phyloP scores from a whole-genome alignment of 53 echinoderm and acorn worm species.

The Echinometra lucunter region DNA sequence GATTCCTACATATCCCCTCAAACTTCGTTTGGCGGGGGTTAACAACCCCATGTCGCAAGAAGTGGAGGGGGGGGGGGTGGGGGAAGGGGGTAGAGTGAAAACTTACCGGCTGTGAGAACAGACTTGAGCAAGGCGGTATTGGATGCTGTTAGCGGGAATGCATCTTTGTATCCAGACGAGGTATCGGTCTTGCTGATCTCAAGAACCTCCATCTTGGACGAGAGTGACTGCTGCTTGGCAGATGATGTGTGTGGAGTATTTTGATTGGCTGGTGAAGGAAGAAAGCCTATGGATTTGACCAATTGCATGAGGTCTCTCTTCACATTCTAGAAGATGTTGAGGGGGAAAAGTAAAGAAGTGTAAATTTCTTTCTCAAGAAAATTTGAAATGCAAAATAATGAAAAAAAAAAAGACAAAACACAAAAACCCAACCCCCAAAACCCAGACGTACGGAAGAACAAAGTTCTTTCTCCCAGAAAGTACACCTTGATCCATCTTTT shows the following conservation, averaged over 20 bases:
- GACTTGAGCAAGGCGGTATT: constrained; percentile 87
- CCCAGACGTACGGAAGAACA: no score
- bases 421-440: no score
- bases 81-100: background rate
- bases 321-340: constrained; percentile 75
- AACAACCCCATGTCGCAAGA: no score
- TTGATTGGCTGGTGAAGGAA: constrained; percentile 47
- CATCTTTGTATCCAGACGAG: constrained; percentile 69
- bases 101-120: constrained; percentile 83
- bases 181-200: constrained; percentile 87
- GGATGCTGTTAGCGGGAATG: constrained; percentile 75
- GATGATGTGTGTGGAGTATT: constrained; percentile 9
- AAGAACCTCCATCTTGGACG: constrained; percentile 77
- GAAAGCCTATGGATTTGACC: constrained; percentile 85
- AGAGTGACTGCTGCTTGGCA: constrained; percentile 45
- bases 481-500: no score
- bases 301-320: constrained; percentile 89
- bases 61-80: no score
- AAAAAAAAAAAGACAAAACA: background rate
- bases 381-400: background rate
- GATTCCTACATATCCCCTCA: no score
- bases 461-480: no score
- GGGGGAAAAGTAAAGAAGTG: background rate
- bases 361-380: background rate
- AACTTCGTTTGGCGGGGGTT: no score